Evolutionary conservation across 2,888 invertebrate genomes (phyloP), one percentile per base, ranked within the genome.

Genomic region (Melanargia galathea): DNA sequence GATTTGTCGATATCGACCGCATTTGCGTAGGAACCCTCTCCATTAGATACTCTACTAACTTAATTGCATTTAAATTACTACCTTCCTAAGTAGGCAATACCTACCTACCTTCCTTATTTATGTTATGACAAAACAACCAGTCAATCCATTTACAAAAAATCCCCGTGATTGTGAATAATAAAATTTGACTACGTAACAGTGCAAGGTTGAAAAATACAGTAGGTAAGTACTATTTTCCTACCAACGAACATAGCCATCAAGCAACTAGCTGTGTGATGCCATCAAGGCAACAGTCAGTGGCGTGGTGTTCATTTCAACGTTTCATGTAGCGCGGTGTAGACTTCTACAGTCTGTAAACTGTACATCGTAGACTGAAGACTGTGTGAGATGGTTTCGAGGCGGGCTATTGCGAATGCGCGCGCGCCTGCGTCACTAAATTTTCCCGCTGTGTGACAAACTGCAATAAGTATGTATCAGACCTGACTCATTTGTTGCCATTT

Each of bases 191-290:
- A 46, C 45, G 64, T 49, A 63, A 48, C 63, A 43, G 16, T 38
- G 60, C 76, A 79, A 80, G 75, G 79, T 68, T 72, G 67, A 60
- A 51, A 35, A 55, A n/a, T 76, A 76, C 57, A n/a, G n/a, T n/a
- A n/a, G n/a, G n/a, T n/a, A n/a, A 75, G 73, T 77, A 75, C 77
- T 73, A 73, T 83, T 87, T 87, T 81, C 80, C 78, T 74, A 79
- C 75, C 78, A 30, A 51, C 54, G 26, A 30, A n/a, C n/a, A n/a
- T n/a, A n/a, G n/a, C 40, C 5, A 13, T 3, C 11, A 5, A 38
- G 33, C 33, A 11, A 33, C 33, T 8, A 8, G 33, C 8, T 40
- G 33, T 22, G 45, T 38, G 2, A n/a, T n/a, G 18, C 35, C 60
- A 18, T 18, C 43, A 18, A 18, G 18, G 43, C 18, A 18, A 40